Evolutionary conservation across 2,797 vertebrate species (phyloP).

Genomic region (Dipus sagitta): DNA sequence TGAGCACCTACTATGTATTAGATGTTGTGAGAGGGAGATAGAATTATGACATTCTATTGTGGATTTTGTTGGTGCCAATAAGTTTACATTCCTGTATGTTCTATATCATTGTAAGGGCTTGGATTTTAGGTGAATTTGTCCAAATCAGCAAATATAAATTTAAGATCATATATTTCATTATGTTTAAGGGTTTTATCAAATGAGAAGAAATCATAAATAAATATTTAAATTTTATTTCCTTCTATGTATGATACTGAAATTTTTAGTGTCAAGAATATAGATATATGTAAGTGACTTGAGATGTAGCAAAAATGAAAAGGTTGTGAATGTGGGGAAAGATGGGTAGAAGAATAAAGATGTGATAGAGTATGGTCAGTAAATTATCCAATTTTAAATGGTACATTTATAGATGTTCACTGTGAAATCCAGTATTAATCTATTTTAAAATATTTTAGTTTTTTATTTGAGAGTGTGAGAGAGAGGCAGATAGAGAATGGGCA

Average conservation of each 20-base stretch:
- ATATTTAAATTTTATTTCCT: background rate
- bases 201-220: background rate
- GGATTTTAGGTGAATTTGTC: background rate
- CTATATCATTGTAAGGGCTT: background rate
- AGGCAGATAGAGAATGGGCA: no score
- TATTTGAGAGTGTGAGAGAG: no score
- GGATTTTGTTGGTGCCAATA: background rate
- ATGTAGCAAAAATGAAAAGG: background rate
- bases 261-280: background rate
- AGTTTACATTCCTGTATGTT: background rate
- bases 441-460: no score
- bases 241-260: background rate
- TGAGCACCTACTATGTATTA: background rate
- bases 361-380: background rate
- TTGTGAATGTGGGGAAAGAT: background rate
- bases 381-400: background rate
- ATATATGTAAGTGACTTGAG: background rate
- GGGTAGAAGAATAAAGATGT: background rate
- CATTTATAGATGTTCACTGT: background rate
- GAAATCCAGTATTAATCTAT: background rate
- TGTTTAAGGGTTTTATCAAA: background rate
- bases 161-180: background rate
- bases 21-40: background rate
- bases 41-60: background rate
- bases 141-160: background rate